Percentiles rank a stretch among this genome's conserved stretches.
phyloP scores from a whole-genome alignment of 2,888 invertebrate genomes.

The Polymixis lichenea region DNA sequence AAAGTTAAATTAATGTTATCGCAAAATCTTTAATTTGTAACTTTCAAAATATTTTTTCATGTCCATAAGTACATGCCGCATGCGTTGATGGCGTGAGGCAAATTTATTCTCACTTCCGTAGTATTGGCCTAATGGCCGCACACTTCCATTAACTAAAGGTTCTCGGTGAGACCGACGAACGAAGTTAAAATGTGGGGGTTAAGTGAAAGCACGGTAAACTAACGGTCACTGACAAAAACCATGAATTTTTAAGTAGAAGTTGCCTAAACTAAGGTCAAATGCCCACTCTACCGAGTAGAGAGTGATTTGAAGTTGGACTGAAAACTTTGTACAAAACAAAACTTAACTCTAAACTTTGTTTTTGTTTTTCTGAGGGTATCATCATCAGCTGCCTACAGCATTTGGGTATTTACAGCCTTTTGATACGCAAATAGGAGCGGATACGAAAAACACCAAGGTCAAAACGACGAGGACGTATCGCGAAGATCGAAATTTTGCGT shows the following conservation, averaged over 20 bases:
- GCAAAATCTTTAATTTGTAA: constrained; percentile 44
- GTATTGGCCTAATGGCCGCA: constrained; percentile 59
- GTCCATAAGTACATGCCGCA: constrained; percentile 33
- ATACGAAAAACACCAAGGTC: constrained; percentile 75
- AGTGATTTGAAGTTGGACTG: background rate
- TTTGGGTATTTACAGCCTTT: constrained; percentile 39
- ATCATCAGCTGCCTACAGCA: constrained; percentile 10
- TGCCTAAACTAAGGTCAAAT: background rate
- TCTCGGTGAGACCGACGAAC: constrained; percentile 20
- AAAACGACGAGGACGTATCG: constrained; percentile 65
- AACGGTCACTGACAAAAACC: constrained; percentile 31
- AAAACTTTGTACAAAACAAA: constrained; percentile 30
- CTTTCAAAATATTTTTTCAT: constrained; percentile 50
- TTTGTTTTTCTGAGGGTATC: constrained; percentile 11
- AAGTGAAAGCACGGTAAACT: constrained; percentile 40
- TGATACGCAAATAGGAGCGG: constrained; percentile 62
- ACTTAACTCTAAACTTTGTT: constrained; percentile 17
- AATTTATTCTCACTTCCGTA: constrained; percentile 66
- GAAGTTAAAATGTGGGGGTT: constrained; percentile 38
- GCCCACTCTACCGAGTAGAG: background rate
- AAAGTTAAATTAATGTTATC: constrained; percentile 31
- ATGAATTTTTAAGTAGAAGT: constrained; percentile 43
- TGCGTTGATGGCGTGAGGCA: constrained; percentile 59
- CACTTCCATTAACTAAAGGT: constrained; percentile 58
- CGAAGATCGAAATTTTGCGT: constrained; percentile 82